These are phyloP conservation scores for Channa argus DNA, from an alignment of 2,113 vertebrate species.

Conservation along the genomic window DNA sequence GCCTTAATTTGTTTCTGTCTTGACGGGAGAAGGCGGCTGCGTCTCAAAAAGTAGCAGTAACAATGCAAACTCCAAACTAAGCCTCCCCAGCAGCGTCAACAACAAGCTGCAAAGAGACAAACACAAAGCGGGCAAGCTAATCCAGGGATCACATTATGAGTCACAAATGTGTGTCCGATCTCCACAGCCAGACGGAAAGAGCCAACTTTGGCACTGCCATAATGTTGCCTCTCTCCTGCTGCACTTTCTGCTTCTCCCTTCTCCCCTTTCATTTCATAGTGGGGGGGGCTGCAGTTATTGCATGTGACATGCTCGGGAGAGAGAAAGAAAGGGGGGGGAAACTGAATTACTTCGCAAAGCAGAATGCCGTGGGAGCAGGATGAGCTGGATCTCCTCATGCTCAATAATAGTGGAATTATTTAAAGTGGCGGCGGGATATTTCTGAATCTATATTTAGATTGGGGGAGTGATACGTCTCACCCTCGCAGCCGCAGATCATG, in stretches of 20 bases:
- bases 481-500: constrained; percentile 55
- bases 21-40: too few relatives aligned
- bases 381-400: constrained; percentile 62
- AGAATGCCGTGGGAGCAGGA: constrained; percentile 49
- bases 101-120: constrained; percentile 49
- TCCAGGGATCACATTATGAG: constrained; percentile 64
- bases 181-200: constrained; percentile 58
- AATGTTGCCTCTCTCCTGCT: constrained; percentile 44
- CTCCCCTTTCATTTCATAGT: constrained; percentile 42
- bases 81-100: constrained; percentile 38
- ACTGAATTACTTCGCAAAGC: constrained; percentile 47
- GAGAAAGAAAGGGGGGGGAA: not conserved
- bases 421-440: constrained; percentile 71
- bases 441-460: constrained; percentile 81
- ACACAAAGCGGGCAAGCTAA: constrained; percentile 45
- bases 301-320: constrained; percentile 67
- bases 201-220: constrained; percentile 44
- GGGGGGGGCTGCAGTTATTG: constrained; percentile 67
- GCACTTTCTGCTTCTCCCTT: constrained; percentile 37
- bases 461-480: constrained; percentile 67
- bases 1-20: too few relatives aligned
- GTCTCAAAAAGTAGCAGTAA: not conserved
- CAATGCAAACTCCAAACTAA: constrained; percentile 45
- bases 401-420: constrained; percentile 78
- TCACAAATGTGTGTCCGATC: constrained; percentile 56